Percentiles rank a stretch among this genome's conserved stretches.
Conservation (phyloP, 2,888 invertebrate genomes). For the Agrotis puta region DNA sequence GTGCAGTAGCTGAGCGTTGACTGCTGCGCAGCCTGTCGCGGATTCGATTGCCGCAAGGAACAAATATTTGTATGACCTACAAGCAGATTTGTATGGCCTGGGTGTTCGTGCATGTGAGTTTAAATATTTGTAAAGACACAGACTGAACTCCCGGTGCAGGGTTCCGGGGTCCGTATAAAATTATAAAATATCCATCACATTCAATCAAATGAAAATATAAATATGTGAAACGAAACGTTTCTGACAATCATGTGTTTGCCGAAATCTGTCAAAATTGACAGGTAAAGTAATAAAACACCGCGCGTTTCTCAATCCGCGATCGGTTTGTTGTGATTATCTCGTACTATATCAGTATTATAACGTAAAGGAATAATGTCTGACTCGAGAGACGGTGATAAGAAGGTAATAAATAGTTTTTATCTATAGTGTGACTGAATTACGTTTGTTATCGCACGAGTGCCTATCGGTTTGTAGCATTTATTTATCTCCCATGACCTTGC, state of each 20-base stretch:
- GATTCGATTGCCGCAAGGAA: no score
- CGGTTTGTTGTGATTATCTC: slow-evolving; percentile 58
- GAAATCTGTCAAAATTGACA: slow-evolving; percentile 60
- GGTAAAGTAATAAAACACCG: slow-evolving; percentile 53
- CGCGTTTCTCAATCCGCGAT: slow-evolving; percentile 42
- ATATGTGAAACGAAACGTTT: slow-evolving; percentile 62
- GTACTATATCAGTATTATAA: slow-evolving; percentile 64
- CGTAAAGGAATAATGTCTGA: slow-evolving; percentile 80
- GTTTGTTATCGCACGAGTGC: slow-evolving; percentile 63
- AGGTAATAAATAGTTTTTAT: slow-evolving; percentile 81
- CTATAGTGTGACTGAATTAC: slow-evolving; percentile 67
- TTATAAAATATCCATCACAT: no score
- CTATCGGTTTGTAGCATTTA: slow-evolving; percentile 69
- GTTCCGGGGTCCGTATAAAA: no score
- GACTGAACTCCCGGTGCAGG: no score
- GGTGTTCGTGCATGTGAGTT: no score
- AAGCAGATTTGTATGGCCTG: no score
- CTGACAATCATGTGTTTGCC: slow-evolving; percentile 72
- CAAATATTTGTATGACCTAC: no score
- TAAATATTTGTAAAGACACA: no score
- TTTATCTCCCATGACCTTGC: slow-evolving; percentile 83
- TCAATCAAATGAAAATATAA: neutral
- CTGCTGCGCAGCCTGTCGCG: no score
- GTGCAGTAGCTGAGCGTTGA: no score
- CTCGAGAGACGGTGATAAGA: slow-evolving; percentile 81